Conservation (phyloP, 2,888 invertebrate genomes). For the Synergus itoensis region DNA sequence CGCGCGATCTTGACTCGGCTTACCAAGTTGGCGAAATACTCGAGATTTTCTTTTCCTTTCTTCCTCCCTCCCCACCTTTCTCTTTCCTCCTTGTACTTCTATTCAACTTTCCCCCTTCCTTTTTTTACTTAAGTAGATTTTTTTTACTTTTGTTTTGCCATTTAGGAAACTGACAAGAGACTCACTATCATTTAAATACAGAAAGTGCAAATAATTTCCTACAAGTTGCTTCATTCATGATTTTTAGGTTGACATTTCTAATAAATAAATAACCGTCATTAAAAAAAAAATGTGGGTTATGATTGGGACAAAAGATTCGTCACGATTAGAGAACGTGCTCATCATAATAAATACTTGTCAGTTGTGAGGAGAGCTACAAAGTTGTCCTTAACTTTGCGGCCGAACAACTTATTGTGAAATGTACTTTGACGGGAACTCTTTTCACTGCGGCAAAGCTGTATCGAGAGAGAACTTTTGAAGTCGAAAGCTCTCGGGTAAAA, state of each 20-base stretch:
- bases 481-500: slow-evolving; percentile 30
- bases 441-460: slow-evolving; percentile 32
- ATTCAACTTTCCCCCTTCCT: slow-evolving; percentile 37
- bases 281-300: neutral
- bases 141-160: neutral
- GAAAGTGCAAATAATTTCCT: neutral
- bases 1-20: slow-evolving; percentile 72
- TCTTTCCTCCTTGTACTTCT: slow-evolving; percentile 29
- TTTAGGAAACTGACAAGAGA: neutral
- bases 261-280: neutral
- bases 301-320: neutral
- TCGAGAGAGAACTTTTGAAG: slow-evolving; percentile 31
- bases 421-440: slow-evolving; percentile 38
- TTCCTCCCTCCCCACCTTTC: slow-evolving; percentile 10
- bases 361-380: slow-evolving; percentile 3
- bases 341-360: slow-evolving; percentile 21
- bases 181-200: neutral
- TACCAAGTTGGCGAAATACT: slow-evolving; percentile 74
- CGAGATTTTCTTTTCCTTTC: slow-evolving; percentile 58
- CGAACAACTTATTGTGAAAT: slow-evolving; percentile 39
- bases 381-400: slow-evolving; percentile 16
- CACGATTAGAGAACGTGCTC: neutral
- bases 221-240: no score
- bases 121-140: slow-evolving; percentile 39
- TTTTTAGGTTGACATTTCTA: neutral